These are phyloP conservation scores for Herminia tarsipennalis DNA, from an alignment of 2,888 invertebrate species.

Conservation along the genomic window DNA sequence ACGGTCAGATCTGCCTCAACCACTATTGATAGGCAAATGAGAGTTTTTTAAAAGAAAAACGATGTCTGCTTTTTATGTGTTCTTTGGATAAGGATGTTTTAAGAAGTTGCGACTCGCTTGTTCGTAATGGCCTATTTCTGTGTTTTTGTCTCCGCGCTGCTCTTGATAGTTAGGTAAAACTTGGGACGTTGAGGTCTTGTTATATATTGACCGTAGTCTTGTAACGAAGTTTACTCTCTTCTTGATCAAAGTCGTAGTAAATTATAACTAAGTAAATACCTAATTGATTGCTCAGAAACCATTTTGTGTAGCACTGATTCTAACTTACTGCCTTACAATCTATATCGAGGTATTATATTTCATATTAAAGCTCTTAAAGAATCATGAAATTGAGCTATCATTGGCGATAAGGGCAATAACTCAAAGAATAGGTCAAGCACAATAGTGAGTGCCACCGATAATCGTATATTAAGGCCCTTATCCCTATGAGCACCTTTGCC, in stretches of 20 bases:
- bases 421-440: slow-evolving; percentile 82
- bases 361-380: slow-evolving; percentile 48
- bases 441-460: slow-evolving; percentile 84
- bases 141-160: slow-evolving; percentile 50
- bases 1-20: slow-evolving; percentile 85
- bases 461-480: slow-evolving; percentile 85
- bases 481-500: slow-evolving; percentile 82
- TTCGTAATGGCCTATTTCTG: slow-evolving; percentile 60
- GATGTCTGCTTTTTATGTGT: slow-evolving; percentile 86
- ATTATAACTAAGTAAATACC: no score
- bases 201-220: slow-evolving; percentile 18
- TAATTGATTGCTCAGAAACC: no score
- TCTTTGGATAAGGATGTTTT: slow-evolving; percentile 80
- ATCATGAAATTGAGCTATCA: slow-evolving; percentile 70
- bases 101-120: slow-evolving; percentile 68
- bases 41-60: slow-evolving; percentile 86
- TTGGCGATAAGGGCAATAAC: slow-evolving; percentile 76
- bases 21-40: slow-evolving; percentile 86
- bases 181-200: slow-evolving; percentile 17
- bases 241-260: no score
- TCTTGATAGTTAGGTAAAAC: slow-evolving; percentile 38
- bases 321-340: no score
- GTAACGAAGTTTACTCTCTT: no score
- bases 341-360: slow-evolving; percentile 27
- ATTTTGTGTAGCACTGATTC: no score